Evolutionary conservation across 1,140 invertebrate genomes (phyloP).

Genomic region (Daktulosphaira vitifoliae): DNA sequence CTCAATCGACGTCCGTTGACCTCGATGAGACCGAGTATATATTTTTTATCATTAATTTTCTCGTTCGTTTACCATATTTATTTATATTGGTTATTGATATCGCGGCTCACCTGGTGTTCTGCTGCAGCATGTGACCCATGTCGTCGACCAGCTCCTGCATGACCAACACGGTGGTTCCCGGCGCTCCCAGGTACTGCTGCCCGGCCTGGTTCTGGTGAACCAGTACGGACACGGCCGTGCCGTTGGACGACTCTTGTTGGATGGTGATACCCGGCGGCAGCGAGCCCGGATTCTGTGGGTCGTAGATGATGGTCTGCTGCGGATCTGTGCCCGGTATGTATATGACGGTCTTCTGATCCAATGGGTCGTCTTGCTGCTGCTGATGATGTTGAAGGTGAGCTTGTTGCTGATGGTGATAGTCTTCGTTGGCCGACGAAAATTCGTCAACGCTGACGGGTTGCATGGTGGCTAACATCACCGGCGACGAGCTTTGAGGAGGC

Average conservation of each 20-base stretch:
- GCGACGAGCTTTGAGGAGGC: conserved; percentile 34
- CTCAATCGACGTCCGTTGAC: too few species aligned
- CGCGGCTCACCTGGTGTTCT: conserved; percentile 8
- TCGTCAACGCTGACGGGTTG: conserved; percentile 38
- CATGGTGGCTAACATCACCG: conserved; percentile 39
- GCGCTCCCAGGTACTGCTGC: conserved; percentile 37
- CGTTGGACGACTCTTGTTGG: conserved; percentile 25
- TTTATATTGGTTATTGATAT: too few species aligned
- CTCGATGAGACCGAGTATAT: too few species aligned
- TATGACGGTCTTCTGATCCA: conserved; percentile 34
- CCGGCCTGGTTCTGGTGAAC: conserved; percentile 36
- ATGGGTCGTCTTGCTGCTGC: conserved; percentile 32
- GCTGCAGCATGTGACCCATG: conserved; percentile 36
- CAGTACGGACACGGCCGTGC: conserved; percentile 37
- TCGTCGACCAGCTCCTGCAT: conserved; percentile 41
- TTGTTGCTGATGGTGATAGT: neutral
- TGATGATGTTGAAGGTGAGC: neutral
- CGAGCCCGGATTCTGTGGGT: conserved; percentile 26
- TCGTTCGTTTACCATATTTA: too few species aligned
- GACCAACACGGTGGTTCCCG: conserved; percentile 39
- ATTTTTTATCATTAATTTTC: too few species aligned
- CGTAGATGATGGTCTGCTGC: conserved; percentile 37
- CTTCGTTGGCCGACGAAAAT: conserved; percentile 35
- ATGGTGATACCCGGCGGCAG: conserved; percentile 25
- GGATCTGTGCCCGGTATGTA: conserved; percentile 33